Base-by-base conservation (phyloP, 2,797 vertebrate species). In the Myotis daubentonii region DNA sequence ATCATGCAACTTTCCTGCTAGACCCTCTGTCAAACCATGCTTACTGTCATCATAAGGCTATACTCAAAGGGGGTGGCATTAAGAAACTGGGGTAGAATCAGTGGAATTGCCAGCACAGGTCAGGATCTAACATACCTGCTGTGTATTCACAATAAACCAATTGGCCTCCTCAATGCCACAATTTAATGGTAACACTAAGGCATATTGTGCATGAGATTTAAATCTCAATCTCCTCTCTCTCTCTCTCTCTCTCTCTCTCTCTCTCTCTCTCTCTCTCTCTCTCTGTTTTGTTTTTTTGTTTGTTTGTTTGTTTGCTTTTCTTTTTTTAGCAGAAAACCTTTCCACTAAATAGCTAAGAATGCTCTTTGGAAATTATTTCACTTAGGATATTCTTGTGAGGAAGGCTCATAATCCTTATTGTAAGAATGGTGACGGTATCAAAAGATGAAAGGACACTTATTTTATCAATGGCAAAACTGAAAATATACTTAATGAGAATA, bases 81-180 rank as follows among this genome's bases (percentile, higher is more conserved):
- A 49, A 68, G 68, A 66, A 79, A 36, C 53, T 41, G 16, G 30
- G 7, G 2, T 65, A 89, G 25, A 95, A 38, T 78, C 49, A 20
- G 19, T 38, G 33, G 15, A 93, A 53, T 38, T 71, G 17, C 38
- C n/a, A 83, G 22, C n/a, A 33, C 1, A 44, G 51, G 51, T 88
- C 85, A 80, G 44, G 9, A 49, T 66, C n/a, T 75, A 23, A 89
- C 19, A 62, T 44, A 55, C 30, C 66, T 81, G 79, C 68, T 88
- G 75, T 74, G 70, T 89, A n/a, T 68, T 91, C 85, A 76, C 17
- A 87, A 25, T 84, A 94, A 94, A 90, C 90, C 38, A 83, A 80
- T 49, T 62, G 38, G 38, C 44, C 49, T 80, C 28, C 88, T 87
- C 55, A 79, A 1, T 91, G 47, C 11, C 19, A 51, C 68, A 20